Evolutionary conservation across 2,113 vertebrate genomes (phyloP).

Genomic region (Meleagris gallopavo): DNA sequence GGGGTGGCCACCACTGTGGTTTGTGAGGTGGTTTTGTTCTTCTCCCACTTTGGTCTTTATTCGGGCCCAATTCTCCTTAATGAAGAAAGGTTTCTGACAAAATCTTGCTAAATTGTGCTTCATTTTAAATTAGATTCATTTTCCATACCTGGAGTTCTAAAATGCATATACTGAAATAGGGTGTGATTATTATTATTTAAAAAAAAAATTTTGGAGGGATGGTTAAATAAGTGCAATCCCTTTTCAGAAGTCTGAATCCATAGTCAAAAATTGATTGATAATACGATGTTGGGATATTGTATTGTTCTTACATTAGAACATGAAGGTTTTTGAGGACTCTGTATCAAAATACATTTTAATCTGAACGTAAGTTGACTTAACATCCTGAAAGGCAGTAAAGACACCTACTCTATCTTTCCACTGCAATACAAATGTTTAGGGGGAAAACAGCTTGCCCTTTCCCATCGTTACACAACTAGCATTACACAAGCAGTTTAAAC

Average conservation of each 20-base stretch:
- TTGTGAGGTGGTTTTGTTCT: neutral
- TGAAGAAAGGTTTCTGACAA: neutral
- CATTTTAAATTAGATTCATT: neutral
- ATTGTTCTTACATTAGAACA: neutral
- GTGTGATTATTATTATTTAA: no score
- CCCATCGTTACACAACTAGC: neutral
- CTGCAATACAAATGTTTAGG: constrained; percentile 48
- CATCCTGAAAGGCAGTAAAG: neutral
- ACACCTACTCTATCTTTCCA: neutral
- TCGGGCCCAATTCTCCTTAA: neutral
- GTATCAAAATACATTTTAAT: neutral
- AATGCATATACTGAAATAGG: neutral
- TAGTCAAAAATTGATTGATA: neutral
- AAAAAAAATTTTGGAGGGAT: neutral
- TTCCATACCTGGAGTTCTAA: neutral
- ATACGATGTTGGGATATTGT: neutral
- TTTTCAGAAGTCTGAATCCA: neutral
- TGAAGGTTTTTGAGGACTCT: neutral
- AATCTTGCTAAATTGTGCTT: neutral
- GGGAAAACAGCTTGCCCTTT: constrained; percentile 46
- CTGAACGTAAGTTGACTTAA: neutral
- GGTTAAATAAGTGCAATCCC: neutral
- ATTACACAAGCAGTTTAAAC: constrained; percentile 27
- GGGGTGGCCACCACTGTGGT: no score
- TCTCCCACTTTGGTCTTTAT: neutral